Evolutionary conservation across 2,113 vertebrate species (phyloP), one percentile per base, ranked within the genome.

Genomic region (Xiphias gladius): DNA sequence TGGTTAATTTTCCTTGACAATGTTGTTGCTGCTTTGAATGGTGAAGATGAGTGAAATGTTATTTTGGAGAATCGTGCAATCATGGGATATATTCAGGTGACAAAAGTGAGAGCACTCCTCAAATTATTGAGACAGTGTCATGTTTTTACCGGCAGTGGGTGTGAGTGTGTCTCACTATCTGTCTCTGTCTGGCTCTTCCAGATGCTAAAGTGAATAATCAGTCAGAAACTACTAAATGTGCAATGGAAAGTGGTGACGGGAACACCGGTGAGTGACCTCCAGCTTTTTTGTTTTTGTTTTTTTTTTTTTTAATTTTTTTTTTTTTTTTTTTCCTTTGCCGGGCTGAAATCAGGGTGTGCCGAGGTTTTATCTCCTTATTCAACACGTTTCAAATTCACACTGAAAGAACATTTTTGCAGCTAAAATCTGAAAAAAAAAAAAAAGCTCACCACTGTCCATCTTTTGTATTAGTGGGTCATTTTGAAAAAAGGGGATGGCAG

Each of bases 151-250:
- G 2, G 35, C 48, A 61, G 64, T 59, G 30, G 43, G 48, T 83
- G 77, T 83, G 69, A 77, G 76, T 74, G 26, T 82, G 65, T 75
- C 80, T 89, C 80, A 88, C 79, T 91, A 39, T 92, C 94, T 91
- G 83, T 95, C 43, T 89, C 87, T 84, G 84, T 93, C 83, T 94
- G 91, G 87, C 95, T 94, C 61, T 94, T 96, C 82, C 94, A 99
- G 98, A 99, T 96, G 97, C 96, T 92, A 99, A 96, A 99, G 98
- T 99, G 97, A 99, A 96, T 95, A 98, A 97, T 97, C 97, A 96
- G 94, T 97, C 98, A 96, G 97, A 98, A 96, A 95, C 94, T 91
- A 96, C 95, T 97, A 99, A 99, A 97, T 95, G 97, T 91, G 96
- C 97, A 91, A 95, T 98, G 97, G 98, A 99, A 93, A 97, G 96